Evolutionary conservation across 1,140 invertebrate species (phyloP), one percentile per base, ranked within the genome.

Genomic region (Gonioctena quinquepunctata): DNA sequence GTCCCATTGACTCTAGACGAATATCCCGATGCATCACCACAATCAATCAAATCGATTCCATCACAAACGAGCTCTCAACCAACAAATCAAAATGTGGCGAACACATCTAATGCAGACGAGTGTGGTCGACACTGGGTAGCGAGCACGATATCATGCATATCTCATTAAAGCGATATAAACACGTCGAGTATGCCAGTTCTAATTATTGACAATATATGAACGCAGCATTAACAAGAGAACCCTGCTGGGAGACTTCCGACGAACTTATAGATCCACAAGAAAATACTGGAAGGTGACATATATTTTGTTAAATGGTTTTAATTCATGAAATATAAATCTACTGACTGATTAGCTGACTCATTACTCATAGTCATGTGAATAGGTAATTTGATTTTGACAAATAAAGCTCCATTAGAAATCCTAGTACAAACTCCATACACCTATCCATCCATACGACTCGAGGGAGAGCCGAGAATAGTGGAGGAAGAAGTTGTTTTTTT

Each of bases 101-200:
- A 11, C 64, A 66, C 49, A 66, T 66, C 64, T 54, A 4, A 26
- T 69, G 52, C 73, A 75, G 73, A 75, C 59, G 71, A 75, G 66
- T 76, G 74, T 42, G 54, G 52, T 33, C 42, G 75, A 76, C 75
- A 75, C 33, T 68, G 61, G 42, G 33, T 69, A 56, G 70, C 68
- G 59, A 42, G 33, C 33, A n/a, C 16, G 33, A 42, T 11, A 69
- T 69, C 69, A 62, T 71, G 76, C 68, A 70, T 76, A 71, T 76
- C 74, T 77, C 74, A 76, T 75, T 77, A 77, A 76, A 64, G 68
- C 72, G 70, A 77, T 77, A n/a, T 42, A 77, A 77, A 77, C 70
- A 75, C 73, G 71, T 76, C 73, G 68, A 70, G 64, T 69, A 65
- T 65, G 66, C 60, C 28, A 67, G 72, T 68, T 66, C 50, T 72